These are phyloP conservation scores for Cryptotermes secundus DNA, from an alignment of 1,140 invertebrate species.

Conservation along the genomic window DNA sequence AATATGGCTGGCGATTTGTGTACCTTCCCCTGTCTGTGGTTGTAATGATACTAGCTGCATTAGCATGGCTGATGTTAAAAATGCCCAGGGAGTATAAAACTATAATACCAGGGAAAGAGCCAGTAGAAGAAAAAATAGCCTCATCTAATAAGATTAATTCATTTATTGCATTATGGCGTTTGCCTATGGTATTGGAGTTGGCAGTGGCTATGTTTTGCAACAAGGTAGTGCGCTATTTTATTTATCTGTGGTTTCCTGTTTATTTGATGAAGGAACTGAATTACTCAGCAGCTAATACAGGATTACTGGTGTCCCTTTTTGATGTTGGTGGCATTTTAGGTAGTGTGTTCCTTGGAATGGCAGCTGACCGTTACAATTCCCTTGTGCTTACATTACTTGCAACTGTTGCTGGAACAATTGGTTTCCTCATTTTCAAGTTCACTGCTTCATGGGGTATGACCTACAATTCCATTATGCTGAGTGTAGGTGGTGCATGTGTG, in stretches of 20 bases:
- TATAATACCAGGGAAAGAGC: constrained; percentile 46
- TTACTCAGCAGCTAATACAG: constrained; percentile 50
- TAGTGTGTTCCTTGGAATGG: constrained; percentile 50
- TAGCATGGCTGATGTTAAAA: constrained; percentile 47
- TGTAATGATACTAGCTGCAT: constrained; percentile 46
- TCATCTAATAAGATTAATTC: neutral
- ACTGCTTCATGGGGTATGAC: constrained; percentile 49
- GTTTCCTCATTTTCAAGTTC: constrained; percentile 49
- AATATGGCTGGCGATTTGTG: constrained; percentile 51
- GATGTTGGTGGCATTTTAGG: constrained; percentile 56
- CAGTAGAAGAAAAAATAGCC: constrained; percentile 27
- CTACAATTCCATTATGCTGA: constrained; percentile 50
- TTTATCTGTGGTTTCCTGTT: constrained; percentile 58
- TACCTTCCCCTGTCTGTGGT: constrained; percentile 48
- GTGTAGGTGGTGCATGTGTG: constrained; percentile 53
- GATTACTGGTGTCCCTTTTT: constrained; percentile 55
- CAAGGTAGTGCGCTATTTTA: constrained; percentile 56
- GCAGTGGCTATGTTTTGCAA: constrained; percentile 53
- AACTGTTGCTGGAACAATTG: constrained; percentile 45
- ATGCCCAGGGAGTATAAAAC: constrained; percentile 48
- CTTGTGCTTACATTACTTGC: constrained; percentile 50
- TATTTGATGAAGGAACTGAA: constrained; percentile 52
- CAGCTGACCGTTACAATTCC: constrained; percentile 47
- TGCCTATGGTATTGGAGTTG: constrained; percentile 51
- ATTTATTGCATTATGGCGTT: constrained; percentile 41